Conservation (phyloP, 2,113 vertebrate species). For the Scytalopus superciliaris region DNA sequence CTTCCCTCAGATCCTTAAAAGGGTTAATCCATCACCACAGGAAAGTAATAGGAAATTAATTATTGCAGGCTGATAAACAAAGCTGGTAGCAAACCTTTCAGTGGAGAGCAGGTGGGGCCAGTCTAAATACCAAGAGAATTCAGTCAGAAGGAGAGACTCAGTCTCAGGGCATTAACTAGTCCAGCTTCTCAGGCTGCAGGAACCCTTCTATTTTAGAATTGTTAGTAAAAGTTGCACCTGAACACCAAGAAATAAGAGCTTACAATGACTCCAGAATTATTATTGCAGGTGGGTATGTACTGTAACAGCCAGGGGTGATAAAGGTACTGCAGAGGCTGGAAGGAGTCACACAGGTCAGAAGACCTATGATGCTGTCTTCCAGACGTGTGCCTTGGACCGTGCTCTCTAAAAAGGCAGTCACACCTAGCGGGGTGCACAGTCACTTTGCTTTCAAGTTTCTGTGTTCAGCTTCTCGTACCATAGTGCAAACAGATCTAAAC, state of each 20-base stretch:
- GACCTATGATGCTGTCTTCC: neutral
- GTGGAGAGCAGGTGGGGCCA: neutral
- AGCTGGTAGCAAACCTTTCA: neutral
- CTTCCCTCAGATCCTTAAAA: neutral
- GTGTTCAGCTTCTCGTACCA: neutral
- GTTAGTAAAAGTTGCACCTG: neutral
- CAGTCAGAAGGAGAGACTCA: neutral
- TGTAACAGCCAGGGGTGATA: neutral
- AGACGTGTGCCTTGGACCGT: neutral
- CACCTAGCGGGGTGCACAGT: neutral
- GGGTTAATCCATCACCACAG: neutral
- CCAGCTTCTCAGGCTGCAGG: neutral
- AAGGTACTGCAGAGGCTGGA: neutral
- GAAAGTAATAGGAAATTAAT: neutral
- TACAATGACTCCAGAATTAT: neutral
- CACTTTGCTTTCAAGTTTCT: neutral
- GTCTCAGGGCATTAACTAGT: neutral
- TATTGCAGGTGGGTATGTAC: neutral
- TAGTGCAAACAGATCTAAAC: neutral
- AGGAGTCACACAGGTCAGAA: neutral
- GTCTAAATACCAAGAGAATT: neutral
- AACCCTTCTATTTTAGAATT: neutral
- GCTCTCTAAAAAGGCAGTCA: neutral
- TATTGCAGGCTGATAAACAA: neutral
- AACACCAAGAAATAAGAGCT: neutral